phyloP scores from a whole-genome alignment of 2,888 invertebrate species.

The Drosophila hamatofila region DNA sequence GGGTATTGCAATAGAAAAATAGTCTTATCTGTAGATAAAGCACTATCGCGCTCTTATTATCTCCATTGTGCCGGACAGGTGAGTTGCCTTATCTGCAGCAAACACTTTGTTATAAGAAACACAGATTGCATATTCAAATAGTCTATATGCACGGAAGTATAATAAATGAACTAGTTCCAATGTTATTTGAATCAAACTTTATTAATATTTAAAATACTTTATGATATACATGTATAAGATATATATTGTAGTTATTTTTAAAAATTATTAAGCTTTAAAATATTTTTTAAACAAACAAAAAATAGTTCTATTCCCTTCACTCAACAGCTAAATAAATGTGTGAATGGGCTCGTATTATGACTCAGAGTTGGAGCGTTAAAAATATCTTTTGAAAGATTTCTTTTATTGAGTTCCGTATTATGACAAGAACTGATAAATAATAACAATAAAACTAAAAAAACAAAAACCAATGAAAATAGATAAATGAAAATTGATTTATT shows the following conservation, averaged over 20 bases:
- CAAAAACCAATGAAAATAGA: background rate
- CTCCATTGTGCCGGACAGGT: background rate
- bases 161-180: slow-evolving; percentile 11
- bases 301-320: too few species aligned
- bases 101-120: slow-evolving; percentile 4
- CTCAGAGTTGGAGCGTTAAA: background rate
- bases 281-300: too few species aligned
- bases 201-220: too few species aligned
- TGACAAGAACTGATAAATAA: background rate
- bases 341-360: background rate
- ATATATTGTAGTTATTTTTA: too few species aligned
- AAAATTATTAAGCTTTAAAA: too few species aligned
- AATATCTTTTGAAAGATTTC: background rate
- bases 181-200: too few species aligned
- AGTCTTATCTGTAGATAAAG: slow-evolving; percentile 61
- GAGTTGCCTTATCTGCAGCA: slow-evolving; percentile 32
- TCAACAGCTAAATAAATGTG: background rate
- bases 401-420: background rate
- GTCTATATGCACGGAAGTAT: slow-evolving; percentile 1
- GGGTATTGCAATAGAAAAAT: background rate
- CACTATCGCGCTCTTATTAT: slow-evolving; percentile 45
- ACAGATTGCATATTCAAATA: slow-evolving; percentile 1
- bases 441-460: background rate
- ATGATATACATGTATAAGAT: too few species aligned
- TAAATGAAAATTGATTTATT: too few species aligned